These are phyloP conservation scores for Halcyon leucocephala DNA, from an alignment of 2,797 vertebrate species.

Conservation along the genomic window DNA sequence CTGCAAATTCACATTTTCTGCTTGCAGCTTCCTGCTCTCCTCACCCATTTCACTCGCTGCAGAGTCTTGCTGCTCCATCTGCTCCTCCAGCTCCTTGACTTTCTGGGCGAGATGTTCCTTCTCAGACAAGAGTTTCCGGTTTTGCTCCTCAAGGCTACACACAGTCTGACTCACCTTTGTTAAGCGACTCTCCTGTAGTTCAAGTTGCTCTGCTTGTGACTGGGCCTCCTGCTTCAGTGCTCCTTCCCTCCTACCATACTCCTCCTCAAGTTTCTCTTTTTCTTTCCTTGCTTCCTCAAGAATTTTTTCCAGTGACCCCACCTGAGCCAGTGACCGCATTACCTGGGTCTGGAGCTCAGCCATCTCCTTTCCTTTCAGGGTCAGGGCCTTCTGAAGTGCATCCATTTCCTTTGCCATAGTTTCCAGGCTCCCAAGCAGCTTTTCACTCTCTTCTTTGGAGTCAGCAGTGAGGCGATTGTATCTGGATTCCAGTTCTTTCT, in stretches of 20 bases:
- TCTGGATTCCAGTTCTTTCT: constrained; percentile 77
- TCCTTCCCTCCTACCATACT: constrained; percentile 72
- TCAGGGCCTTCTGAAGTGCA: constrained; percentile 78
- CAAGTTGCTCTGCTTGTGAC: constrained; percentile 78
- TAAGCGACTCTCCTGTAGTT: constrained; percentile 79
- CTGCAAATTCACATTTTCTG: constrained; percentile 76
- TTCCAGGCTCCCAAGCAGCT: constrained; percentile 74
- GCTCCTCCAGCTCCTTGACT: constrained; percentile 76
- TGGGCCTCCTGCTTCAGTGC: constrained; percentile 75
- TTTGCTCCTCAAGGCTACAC: constrained; percentile 82
- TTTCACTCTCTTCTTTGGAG: constrained; percentile 77
- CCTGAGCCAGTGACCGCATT: constrained; percentile 75
- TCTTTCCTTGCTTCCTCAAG: constrained; percentile 60
- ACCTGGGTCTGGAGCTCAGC: constrained; percentile 83
- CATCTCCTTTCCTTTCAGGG: constrained; percentile 79
- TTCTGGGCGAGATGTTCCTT: constrained; percentile 76
- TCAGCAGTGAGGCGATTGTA: constrained; percentile 59
- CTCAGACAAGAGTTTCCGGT: constrained; percentile 78
- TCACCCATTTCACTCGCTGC: neutral
- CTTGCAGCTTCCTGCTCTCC: constrained; percentile 62
- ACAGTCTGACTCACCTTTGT: constrained; percentile 81
- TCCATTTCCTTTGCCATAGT: constrained; percentile 71
- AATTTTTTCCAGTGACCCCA: constrained; percentile 74
- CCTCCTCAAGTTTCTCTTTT: constrained; percentile 72
- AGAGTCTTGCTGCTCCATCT: constrained; percentile 16